Evolutionary conservation across 2,113 vertebrate genomes (phyloP).

Genomic region (Saguinus midas): DNA sequence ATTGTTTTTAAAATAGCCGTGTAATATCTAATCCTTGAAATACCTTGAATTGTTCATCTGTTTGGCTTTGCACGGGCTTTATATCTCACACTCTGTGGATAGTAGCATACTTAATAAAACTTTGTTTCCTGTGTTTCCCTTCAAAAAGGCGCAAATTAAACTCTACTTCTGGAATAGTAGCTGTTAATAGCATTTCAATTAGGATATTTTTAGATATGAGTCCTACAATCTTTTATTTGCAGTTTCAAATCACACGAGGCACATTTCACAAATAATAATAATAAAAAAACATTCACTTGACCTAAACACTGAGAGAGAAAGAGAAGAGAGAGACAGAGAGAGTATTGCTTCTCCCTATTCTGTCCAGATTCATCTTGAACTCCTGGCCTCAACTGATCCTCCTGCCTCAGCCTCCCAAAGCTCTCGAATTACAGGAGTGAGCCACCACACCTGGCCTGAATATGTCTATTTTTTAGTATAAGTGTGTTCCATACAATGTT

Average conservation of each 20-base stretch:
- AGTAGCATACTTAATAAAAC: not conserved
- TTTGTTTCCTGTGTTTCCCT: not conserved
- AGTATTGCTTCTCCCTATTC: no score
- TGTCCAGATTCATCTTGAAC: no score
- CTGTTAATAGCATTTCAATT: not conserved
- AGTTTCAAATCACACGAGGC: not conserved
- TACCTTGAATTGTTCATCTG: not conserved
- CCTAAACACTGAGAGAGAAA: no score
- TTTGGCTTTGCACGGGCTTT: not conserved
- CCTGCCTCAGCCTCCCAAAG: no score
- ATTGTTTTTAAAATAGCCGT: slow-evolving; percentile 13
- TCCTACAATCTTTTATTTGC: not conserved
- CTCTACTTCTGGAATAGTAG: not conserved
- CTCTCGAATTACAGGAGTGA: no score
- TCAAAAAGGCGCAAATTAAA: not conserved
- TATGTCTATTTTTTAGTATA: not conserved
- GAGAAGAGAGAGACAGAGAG: no score
- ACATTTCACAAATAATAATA: slow-evolving; percentile 6
- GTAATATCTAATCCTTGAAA: slow-evolving; percentile 54
- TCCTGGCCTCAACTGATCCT: no score
- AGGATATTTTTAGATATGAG: not conserved
- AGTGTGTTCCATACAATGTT: not conserved
- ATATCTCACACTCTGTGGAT: not conserved
- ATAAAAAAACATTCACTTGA: not conserved
- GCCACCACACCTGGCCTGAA: no score